These are phyloP conservation scores for Phenganax marumi DNA, from an alignment of 92 coral and sea anemone genomes.

Conservation along the genomic window DNA sequence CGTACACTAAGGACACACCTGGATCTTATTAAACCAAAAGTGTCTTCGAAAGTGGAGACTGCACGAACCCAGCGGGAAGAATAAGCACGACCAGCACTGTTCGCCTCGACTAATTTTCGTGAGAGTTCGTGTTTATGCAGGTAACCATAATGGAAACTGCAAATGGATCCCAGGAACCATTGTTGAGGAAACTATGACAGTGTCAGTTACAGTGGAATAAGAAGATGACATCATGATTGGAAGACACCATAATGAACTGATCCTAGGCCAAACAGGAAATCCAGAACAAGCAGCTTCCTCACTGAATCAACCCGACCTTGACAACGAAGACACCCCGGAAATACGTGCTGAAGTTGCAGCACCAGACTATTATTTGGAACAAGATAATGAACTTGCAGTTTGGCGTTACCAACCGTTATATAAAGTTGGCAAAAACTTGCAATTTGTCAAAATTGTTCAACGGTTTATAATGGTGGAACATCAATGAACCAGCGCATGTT, in stretches of 20 bases:
- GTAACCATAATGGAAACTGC: not conserved
- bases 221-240: not conserved
- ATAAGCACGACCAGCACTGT: slow-evolving; percentile 27
- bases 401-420: no score
- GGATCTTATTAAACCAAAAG: slow-evolving; percentile 28
- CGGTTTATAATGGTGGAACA: no score
- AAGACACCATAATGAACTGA: not conserved
- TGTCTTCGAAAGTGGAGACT: slow-evolving; percentile 19
- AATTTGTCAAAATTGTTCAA: no score
- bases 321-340: no score
- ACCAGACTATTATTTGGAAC: no score
- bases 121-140: not conserved
- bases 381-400: no score
- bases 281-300: no score
- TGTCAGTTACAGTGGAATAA: not conserved
- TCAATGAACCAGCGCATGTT: no score
- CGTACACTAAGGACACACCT: slow-evolving; percentile 35
- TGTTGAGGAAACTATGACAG: not conserved
- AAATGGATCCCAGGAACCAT: not conserved
- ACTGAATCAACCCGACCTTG: no score
- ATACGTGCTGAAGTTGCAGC: no score
- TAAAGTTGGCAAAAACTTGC: no score
- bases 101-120: not conserved
- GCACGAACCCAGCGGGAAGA: slow-evolving; percentile 37
- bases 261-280: not conserved